Base-by-base conservation (phyloP, 1,140 invertebrate species). In the Drosophila yakuba region DNA sequence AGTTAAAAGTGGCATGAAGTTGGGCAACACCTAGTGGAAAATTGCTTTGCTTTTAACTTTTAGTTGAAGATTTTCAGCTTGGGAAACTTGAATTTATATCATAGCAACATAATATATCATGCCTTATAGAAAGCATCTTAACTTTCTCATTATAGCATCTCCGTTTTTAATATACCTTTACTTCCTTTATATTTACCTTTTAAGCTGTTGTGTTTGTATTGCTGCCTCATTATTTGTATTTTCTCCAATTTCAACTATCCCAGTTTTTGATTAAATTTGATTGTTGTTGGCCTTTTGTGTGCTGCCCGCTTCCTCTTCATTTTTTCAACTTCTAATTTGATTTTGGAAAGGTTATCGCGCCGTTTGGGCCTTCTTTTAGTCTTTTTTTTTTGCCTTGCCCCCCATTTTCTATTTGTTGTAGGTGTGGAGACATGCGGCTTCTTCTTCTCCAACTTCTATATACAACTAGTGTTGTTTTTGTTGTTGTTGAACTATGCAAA, bases 321-420 rank as follows among this genome's bases (percentile, higher is more conserved):
- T 41, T 74, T 63, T 79, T 68, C 51, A 61, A 79, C 71, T 86
- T 86, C 66, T 88, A 80, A 88, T 83, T 86, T 88, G 79, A 86
- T 72, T 86, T 83, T 88, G 67, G 67, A 89, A 83, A 88, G 83
- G 83, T 86, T 88, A 89, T 83, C 83, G 75, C 48, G 68, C 67
- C 50, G 36, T 45, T 39, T 50, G n/a, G 38, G 35, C 20, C 74
- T 44, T 50, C 12, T 43, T 75, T 38, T 11, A 23, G 25, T 35
- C 44, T 28, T 55, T n/a, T 48, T n/a, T 48, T 25, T 2, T 45
- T 23, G 20, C 20, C 25, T 4, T 4, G 4, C 25, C 5, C 20
- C 8, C 32, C 12, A 15, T 58, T 43, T 2, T 23, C 17, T 61
- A 14, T 68, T 69, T 56, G 67, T 71, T 47, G 67, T 72, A 72